A percentile compares a stretch with the other conserved stretches of the same genome.
Conservation (phyloP, 2,888 invertebrate species). For the Campaea margaritaria region DNA sequence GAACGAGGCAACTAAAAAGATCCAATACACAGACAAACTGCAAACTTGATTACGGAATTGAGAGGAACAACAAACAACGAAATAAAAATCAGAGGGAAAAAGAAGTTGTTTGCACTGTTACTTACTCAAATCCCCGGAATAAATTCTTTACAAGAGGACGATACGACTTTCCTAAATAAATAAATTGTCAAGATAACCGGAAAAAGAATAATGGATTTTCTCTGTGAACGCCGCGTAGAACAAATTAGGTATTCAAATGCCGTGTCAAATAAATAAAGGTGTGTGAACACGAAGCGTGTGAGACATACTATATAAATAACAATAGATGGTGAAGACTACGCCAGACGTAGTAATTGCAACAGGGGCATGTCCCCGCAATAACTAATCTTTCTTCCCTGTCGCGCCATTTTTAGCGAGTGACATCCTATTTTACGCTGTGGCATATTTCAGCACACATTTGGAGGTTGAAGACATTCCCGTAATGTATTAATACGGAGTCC, state of each 20-base stretch:
- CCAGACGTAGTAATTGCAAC: conserved; percentile 61
- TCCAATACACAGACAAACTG: conserved; percentile 63
- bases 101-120: conserved; percentile 64
- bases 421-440: conserved; percentile 67
- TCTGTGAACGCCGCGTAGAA: conserved; percentile 14
- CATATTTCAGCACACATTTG: conserved; percentile 57
- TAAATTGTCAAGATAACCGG: conserved; percentile 31
- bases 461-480: conserved; percentile 37
- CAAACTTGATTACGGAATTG: conserved; percentile 75
- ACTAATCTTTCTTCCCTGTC: conserved; percentile 64
- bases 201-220: conserved; percentile 29
- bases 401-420: conserved; percentile 67
- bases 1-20: conserved; percentile 54
- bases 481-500: conserved; percentile 22
- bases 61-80: conserved; percentile 73
- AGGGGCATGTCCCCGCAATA: conserved; percentile 59
- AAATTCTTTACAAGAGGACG: conserved; percentile 55
- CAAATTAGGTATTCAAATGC: conserved; percentile 28
- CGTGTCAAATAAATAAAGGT: conserved; percentile 24
- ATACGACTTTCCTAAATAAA: conserved; percentile 54
- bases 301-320: not conserved
- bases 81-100: conserved; percentile 69
- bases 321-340: conserved; percentile 10
- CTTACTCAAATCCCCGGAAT: conserved; percentile 64
- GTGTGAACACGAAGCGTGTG: not conserved